Evolutionary conservation across 2,113 vertebrate species (phyloP).

Genomic region (Tyrannus savana): DNA sequence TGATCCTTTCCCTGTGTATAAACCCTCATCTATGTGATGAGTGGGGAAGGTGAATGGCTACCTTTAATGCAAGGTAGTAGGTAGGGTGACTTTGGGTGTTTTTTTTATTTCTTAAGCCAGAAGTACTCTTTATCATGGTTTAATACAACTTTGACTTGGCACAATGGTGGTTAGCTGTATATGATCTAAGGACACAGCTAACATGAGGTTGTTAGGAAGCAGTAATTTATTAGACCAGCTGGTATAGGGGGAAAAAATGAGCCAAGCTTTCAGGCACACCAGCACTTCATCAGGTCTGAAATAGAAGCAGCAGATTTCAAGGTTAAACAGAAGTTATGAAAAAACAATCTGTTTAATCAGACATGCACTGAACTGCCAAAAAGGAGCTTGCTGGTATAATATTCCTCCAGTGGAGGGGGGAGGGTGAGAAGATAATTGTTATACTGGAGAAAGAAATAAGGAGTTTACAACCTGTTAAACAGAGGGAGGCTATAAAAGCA

Average conservation of each 20-base stretch:
- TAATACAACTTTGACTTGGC: background rate
- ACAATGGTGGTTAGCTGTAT: background rate
- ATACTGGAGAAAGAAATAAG: background rate
- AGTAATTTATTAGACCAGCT: constrained; percentile 69
- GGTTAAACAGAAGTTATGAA: constrained; percentile 50
- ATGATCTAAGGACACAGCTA: constrained; percentile 11
- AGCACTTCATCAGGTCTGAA: constrained; percentile 49
- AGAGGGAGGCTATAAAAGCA: background rate
- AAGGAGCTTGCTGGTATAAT: background rate
- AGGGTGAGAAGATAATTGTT: background rate
- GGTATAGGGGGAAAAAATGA: constrained; percentile 58
- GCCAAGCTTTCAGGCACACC: constrained; percentile 43
- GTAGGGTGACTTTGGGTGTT: background rate
- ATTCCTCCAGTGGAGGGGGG: background rate
- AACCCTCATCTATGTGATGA: background rate
- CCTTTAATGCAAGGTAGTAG: background rate
- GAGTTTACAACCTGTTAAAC: background rate
- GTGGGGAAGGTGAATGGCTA: background rate
- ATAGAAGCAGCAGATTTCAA: constrained; percentile 60
- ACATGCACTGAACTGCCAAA: background rate
- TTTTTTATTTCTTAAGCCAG: background rate
- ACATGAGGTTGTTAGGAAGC: constrained; percentile 38
- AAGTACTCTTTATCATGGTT: background rate
- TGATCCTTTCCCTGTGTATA: background rate
- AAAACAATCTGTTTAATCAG: constrained; percentile 24